Percentiles rank a stretch among this genome's conserved stretches.
Evolutionary conservation across 2,113 vertebrate species (phyloP).

Genomic region (Nettapus auritus): DNA sequence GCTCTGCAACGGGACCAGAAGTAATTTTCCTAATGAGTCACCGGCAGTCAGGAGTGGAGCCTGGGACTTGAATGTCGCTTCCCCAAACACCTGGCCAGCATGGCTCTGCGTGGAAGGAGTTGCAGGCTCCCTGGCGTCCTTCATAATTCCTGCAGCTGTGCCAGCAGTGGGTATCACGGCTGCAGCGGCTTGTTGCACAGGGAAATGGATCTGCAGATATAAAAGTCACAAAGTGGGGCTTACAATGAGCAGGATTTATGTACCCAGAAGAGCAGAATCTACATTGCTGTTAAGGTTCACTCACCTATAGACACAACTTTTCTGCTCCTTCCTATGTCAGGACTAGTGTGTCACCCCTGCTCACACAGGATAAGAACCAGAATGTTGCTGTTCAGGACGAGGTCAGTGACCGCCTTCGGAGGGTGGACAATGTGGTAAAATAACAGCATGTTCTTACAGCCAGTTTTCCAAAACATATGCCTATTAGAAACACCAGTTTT

Average conservation of each 20-base stretch:
- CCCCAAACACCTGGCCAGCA: background rate
- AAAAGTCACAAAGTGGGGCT: background rate
- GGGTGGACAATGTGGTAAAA: background rate
- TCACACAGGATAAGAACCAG: background rate
- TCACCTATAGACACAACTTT: background rate
- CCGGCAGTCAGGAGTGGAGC: background rate
- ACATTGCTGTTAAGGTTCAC: background rate
- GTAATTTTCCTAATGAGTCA: slow-evolving; percentile 34
- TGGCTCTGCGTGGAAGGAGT: background rate
- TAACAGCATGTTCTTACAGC: background rate
- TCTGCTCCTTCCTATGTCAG: background rate
- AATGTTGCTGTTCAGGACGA: background rate
- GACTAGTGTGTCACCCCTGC: background rate
- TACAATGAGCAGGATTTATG: background rate
- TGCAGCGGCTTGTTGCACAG: background rate
- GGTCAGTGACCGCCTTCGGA: background rate
- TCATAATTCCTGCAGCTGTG: background rate
- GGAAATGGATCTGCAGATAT: background rate
- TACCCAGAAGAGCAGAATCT: background rate
- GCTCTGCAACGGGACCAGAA: background rate
- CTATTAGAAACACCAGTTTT: background rate
- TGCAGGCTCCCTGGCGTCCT: background rate
- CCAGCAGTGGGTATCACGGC: background rate
- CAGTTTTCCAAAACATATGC: background rate
- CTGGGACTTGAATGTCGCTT: background rate